A percentile compares a stretch with the other conserved stretches of the same genome.
phyloP scores from a whole-genome alignment of 2,113 vertebrate species.

The Zonotrichia leucophrys region DNA sequence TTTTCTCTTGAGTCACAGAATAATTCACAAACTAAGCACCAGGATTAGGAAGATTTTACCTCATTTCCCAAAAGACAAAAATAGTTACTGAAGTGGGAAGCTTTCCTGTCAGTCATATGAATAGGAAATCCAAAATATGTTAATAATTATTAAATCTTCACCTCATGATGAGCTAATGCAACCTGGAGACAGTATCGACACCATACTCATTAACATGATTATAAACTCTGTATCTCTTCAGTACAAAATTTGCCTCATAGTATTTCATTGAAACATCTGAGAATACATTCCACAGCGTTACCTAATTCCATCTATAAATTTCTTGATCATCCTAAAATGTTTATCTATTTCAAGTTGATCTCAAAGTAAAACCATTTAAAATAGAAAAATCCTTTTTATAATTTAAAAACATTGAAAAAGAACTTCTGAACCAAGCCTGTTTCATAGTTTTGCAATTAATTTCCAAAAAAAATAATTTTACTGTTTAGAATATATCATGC shows the following conservation, averaged over 20 bases:
- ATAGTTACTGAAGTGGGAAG: not conserved
- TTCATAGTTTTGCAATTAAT: not conserved
- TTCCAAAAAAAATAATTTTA: not conserved
- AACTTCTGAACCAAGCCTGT: not conserved
- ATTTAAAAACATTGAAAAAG: not conserved
- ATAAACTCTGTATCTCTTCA: not conserved
- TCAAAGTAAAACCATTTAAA: not conserved
- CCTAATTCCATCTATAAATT: not conserved
- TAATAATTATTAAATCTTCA: slow-evolving; percentile 13
- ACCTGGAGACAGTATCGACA: not conserved
- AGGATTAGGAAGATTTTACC: slow-evolving; percentile 31
- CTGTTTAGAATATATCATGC: not conserved
- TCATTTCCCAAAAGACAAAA: slow-evolving; percentile 27
- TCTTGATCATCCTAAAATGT: not conserved
- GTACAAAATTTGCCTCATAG: not conserved
- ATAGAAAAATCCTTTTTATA: not conserved
- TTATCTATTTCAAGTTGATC: not conserved
- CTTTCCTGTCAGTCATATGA: not conserved
- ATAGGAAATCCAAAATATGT: not conserved
- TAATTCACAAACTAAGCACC: not conserved
- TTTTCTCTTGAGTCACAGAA: not conserved
- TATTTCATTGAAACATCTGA: not conserved
- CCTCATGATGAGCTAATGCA: not conserved
- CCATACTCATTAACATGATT: not conserved
- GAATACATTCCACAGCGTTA: not conserved